Evolutionary conservation across 2,888 invertebrate genomes (phyloP), one percentile per base, ranked within the genome.

Genomic region (Cantharis rustica): DNA sequence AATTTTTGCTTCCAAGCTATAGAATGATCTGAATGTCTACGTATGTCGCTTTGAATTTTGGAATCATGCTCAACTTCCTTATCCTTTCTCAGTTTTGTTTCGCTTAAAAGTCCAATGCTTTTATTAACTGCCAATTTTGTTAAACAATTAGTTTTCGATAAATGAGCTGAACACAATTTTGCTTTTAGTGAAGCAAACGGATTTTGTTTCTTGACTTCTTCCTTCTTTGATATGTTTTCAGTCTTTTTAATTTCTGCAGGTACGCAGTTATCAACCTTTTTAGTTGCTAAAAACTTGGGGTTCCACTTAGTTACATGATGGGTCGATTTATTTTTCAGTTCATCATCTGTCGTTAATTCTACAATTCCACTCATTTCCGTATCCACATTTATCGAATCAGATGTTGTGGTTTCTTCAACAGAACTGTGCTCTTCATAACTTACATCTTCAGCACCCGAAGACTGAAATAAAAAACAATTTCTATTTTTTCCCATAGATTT

Each of bases 381-480:
- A 79, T 90, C 90, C 5, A 89, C 89, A 79, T 89, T 89, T 17
- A 89, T 87, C 0, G 90, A 89, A 82, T 90, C 90, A 1, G 89
- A 89, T 23, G 88, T 88, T 0, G 88, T 88, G n/a, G 89, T 89
- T 79, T 89, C 89, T 80, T 89, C 89, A 2, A 89, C 86, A 1
- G 89, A 89, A 76, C 89, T 89, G 75, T 89, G 89, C 3, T 87
- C 88, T 78, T 89, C 89, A 76, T 87, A 88, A 69, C 84, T 84
- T 61, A 81, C 86, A 75, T 85, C 85, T 79, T 88, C 87, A 0
- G 86, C 86, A n/a, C 47, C 7, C 10, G 85, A 80, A 47, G 86
- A 86, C 68, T 87, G 87, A 16, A 87, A 80, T 15, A 88, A 79
- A 27, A 87, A 79, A 75, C 87, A 86, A 68, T 88, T 87, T 80